These are phyloP conservation scores for Polyploca ridens DNA, from an alignment of 2,888 invertebrate genomes.

Conservation along the genomic window DNA sequence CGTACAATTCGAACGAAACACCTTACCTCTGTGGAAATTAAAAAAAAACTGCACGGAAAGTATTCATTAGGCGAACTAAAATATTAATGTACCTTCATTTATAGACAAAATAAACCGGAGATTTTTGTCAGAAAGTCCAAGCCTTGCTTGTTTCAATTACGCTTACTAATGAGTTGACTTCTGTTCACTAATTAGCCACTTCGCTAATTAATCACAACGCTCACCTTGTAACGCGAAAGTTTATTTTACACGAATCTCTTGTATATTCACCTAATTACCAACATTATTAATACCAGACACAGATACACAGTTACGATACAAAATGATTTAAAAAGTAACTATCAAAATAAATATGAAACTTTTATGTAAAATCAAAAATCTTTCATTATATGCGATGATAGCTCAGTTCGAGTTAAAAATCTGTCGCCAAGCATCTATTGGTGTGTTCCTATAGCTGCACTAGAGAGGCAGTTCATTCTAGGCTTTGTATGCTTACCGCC, in stretches of 20 bases:
- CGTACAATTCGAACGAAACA: no score
- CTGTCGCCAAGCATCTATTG: no score
- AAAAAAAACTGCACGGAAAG: conserved; percentile 5
- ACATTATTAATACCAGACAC: conserved; percentile 43
- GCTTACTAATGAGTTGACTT: conserved; percentile 79
- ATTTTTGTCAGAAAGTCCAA: conserved; percentile 69
- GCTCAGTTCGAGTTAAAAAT: no score
- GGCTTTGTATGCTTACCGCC: no score
- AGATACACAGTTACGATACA: conserved; percentile 29
- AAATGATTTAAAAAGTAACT: background rate
- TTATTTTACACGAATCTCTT: conserved; percentile 61
- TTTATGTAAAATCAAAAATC: background rate
- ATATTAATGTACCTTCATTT: conserved; percentile 20
- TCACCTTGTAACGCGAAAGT: conserved; percentile 65
- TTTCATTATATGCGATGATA: background rate
- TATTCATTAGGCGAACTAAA: conserved; percentile 12
- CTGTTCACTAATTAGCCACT: conserved; percentile 76
- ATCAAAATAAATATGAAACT: background rate
- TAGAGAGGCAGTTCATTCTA: no score
- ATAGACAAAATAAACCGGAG: conserved; percentile 58
- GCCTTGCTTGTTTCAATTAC: conserved; percentile 74
- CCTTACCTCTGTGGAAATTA: background rate
- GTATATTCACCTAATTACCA: conserved; percentile 52
- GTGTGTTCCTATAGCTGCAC: no score
- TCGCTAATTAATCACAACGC: conserved; percentile 78